A percentile compares a stretch with the other conserved stretches of the same genome.
Evolutionary conservation across 2,888 invertebrate species (phyloP).

Genomic region (Philereme transversata): DNA sequence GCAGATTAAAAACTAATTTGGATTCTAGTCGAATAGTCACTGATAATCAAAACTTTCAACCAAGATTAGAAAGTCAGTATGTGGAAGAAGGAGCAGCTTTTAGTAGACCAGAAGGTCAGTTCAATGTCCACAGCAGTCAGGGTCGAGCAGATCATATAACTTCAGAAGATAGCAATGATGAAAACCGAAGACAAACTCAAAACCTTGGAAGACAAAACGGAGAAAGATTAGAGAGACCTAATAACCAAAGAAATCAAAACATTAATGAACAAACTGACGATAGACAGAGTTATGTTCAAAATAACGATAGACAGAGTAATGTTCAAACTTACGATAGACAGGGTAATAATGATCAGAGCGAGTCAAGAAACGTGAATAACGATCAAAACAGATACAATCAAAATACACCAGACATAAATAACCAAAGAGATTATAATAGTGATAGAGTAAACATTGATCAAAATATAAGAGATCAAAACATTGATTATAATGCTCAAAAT

Average conservation of each 20-base stretch:
- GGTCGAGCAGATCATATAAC: slow-evolving; percentile 9
- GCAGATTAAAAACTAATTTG: slow-evolving; percentile 23
- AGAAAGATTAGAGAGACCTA: neutral
- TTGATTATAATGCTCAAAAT: slow-evolving; percentile 5
- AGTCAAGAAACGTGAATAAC: neutral
- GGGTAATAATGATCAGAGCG: neutral
- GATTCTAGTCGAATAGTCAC: slow-evolving; percentile 3
- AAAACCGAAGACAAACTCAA: slow-evolving; percentile 2
- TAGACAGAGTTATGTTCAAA: neutral
- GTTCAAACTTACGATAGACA: neutral
- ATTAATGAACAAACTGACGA: neutral
- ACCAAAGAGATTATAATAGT: neutral
- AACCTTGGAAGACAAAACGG: neutral
- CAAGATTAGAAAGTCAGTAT: slow-evolving; percentile 8
- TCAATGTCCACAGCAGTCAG: slow-evolving; percentile 20
- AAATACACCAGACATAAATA: neutral
- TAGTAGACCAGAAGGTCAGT: slow-evolving; percentile 7
- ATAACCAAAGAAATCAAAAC: slow-evolving; percentile 2
- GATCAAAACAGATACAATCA: neutral
- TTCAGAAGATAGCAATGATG: neutral
- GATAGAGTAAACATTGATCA: slow-evolving; percentile 4
- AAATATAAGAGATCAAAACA: neutral
- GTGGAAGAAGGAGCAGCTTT: slow-evolving; percentile 27
- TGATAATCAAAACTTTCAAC: slow-evolving; percentile 6
- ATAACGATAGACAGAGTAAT: no score